phyloP scores from a whole-genome alignment of 2,113 vertebrate genomes.

The Asarcornis scutulata region DNA sequence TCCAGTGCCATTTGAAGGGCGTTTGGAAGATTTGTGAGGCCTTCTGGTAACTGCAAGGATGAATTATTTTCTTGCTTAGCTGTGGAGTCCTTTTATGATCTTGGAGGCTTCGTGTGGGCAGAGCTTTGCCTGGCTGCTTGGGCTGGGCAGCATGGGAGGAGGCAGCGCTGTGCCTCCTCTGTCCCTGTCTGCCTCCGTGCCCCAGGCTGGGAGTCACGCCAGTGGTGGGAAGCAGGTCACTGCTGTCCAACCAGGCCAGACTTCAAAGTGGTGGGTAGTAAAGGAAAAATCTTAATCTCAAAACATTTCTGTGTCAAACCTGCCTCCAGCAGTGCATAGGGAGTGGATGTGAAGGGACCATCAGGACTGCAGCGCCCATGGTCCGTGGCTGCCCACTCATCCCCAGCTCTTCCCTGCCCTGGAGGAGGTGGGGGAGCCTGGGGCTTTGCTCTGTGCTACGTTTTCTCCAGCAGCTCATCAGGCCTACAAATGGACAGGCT shows the following conservation, averaged over 20 bases:
- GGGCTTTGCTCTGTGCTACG: neutral
- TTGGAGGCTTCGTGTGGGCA: neutral
- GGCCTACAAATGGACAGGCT: neutral
- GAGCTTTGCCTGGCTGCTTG: neutral
- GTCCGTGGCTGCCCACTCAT: neutral
- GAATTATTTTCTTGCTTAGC: slow-evolving; percentile 8
- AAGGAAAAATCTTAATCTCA: neutral
- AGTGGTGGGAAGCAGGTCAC: fast-evolving
- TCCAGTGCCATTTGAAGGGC: neutral
- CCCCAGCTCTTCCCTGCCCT: neutral
- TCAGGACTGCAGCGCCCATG: neutral
- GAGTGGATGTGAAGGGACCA: neutral
- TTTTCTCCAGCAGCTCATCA: neutral
- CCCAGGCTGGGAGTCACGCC: neutral
- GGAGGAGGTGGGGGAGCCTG: neutral
- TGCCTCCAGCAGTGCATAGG: fast-evolving
- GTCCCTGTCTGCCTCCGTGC: neutral
- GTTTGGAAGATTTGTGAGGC: neutral
- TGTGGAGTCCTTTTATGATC: slow-evolving; percentile 5
- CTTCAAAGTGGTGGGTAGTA: neutral
- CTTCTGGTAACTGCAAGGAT: slow-evolving; percentile 6
- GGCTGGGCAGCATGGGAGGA: neutral
- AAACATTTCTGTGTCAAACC: neutral
- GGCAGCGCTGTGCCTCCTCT: neutral
- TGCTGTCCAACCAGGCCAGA: neutral